phyloP scores from a whole-genome alignment of 2,113 vertebrate genomes.

The Vulpes ferrilata region DNA sequence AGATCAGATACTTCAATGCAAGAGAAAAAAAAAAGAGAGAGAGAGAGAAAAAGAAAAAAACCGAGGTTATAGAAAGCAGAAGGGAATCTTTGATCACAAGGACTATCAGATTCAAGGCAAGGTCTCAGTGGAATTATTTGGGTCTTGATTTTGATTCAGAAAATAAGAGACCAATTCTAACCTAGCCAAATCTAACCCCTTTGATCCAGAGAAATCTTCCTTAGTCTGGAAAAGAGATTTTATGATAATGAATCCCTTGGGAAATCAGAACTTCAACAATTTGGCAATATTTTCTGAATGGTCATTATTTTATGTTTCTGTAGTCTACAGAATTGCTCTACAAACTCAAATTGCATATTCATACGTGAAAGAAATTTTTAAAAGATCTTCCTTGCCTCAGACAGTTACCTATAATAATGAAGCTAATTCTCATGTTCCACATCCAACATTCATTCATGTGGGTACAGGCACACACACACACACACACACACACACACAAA shows the following conservation, averaged over 20 bases:
- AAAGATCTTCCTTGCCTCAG: not conserved
- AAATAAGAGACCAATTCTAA: slow-evolving; percentile 32
- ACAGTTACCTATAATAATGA: slow-evolving; percentile 18
- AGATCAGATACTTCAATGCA: not conserved
- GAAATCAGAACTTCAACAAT: slow-evolving; percentile 50
- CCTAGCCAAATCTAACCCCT: slow-evolving; percentile 19
- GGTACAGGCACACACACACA: not conserved
- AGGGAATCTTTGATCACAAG: slow-evolving; percentile 16
- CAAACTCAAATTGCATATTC: not conserved
- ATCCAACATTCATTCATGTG: not conserved
- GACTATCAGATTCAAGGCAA: slow-evolving; percentile 1
- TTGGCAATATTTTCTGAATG: not conserved
- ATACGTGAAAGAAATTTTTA: not conserved
- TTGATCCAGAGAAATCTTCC: slow-evolving; percentile 55
- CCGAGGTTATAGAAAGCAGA: not conserved
- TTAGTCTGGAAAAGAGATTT: slow-evolving; percentile 43
- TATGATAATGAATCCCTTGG: slow-evolving; percentile 16
- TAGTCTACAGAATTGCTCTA: not conserved
- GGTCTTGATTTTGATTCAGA: slow-evolving; percentile 59
- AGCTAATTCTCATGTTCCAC: not conserved
- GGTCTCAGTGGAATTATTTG: slow-evolving; percentile 30
- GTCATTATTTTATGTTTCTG: not conserved
- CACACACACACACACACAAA: not conserved
- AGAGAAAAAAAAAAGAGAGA: not conserved
- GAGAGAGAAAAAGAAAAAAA: not conserved